Evolutionary conservation across 2,113 vertebrate species (phyloP).

Genomic region (Asarcornis scutulata): DNA sequence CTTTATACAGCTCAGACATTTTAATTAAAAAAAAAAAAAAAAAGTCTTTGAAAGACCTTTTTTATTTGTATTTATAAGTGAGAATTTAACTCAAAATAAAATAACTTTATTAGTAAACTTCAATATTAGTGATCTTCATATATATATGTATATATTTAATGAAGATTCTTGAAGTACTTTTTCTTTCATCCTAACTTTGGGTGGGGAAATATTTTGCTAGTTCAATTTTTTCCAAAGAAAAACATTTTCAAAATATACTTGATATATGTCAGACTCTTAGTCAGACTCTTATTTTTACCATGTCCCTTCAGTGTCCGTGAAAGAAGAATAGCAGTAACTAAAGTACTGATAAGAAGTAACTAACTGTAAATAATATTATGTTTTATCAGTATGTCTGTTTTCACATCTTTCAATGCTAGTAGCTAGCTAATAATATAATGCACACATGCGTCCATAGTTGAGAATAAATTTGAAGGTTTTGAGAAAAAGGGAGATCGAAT

Average conservation of each 20-base stretch:
- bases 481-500: background rate
- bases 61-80: background rate
- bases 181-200: background rate
- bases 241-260: background rate
- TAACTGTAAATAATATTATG: background rate
- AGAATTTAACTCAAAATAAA: background rate
- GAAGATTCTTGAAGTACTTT: background rate
- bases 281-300: background rate
- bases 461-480: background rate
- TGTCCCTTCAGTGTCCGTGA: background rate
- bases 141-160: background rate
- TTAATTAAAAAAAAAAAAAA: background rate
- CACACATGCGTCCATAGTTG: background rate
- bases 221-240: background rate
- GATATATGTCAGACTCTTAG: background rate
- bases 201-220: background rate
- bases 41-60: background rate
- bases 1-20: background rate
- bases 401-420: background rate
- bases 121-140: background rate
- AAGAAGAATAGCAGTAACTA: background rate
- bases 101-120: background rate
- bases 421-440: background rate
- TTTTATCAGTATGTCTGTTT: background rate
- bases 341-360: background rate